Conservation (phyloP, 2,888 invertebrate species). For the Trissolcus japonicus region DNA sequence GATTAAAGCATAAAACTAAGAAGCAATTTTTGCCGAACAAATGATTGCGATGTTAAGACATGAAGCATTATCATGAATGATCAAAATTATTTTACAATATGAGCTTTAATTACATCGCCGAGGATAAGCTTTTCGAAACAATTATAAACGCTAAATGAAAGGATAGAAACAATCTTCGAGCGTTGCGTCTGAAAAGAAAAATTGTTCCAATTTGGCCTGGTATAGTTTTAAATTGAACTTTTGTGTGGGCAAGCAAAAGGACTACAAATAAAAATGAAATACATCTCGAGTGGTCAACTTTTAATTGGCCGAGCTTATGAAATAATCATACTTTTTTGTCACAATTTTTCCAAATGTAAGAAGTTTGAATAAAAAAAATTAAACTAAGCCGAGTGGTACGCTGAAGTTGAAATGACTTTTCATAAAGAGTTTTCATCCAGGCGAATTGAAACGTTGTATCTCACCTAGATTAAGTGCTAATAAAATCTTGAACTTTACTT, state of each 20-base stretch:
- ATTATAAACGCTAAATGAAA: too few species aligned
- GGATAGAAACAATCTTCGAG: too few species aligned
- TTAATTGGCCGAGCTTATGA: slow-evolving; percentile 25
- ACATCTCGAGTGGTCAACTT: slow-evolving; percentile 16
- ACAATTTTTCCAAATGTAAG: slow-evolving; percentile 11
- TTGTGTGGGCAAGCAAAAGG: not conserved
- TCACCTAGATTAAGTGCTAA: not conserved
- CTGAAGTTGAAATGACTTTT: slow-evolving; percentile 32
- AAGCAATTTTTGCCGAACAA: too few species aligned
- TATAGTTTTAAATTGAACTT: not conserved
- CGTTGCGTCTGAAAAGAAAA: too few species aligned
- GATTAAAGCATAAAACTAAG: too few species aligned
- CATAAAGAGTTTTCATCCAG: slow-evolving; percentile 15
- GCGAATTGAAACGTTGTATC: slow-evolving; percentile 20
- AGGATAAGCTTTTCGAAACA: too few species aligned
- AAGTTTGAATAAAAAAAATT: slow-evolving; percentile 15
- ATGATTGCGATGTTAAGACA: too few species aligned
- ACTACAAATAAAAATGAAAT: not conserved
- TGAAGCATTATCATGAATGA: too few species aligned
- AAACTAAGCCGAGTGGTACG: not conserved
- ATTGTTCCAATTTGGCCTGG: too few species aligned
- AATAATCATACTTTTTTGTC: slow-evolving; percentile 26
- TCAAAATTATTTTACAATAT: too few species aligned
- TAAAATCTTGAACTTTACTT: not conserved
- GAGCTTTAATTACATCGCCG: too few species aligned